Base-by-base conservation (phyloP, 2,797 vertebrate genomes). In the Philypnodon macrostomus region DNA sequence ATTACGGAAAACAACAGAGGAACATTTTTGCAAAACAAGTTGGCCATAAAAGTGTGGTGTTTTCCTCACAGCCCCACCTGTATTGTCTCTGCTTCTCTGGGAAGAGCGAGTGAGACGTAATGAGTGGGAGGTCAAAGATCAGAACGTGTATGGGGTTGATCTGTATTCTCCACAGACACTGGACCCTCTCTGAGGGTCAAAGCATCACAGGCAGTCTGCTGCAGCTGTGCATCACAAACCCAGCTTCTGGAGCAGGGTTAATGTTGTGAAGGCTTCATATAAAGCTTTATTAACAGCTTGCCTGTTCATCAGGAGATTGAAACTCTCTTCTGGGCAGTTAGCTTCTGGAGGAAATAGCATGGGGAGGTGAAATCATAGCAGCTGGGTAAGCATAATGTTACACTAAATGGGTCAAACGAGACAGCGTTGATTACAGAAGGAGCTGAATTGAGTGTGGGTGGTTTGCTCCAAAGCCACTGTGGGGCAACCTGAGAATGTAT, bases 351-450 rank as follows among this genome's bases (percentile, higher is more conserved):
- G 58, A 72, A 74, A 75, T 65, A 45, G 63, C 58, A 70, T 56
- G 44, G 57, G 58, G 69, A 70, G 58, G 58, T 63, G 70, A 69
- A 78, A 73, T 69, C 53, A 67, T 53, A 73, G 18, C 73, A 81
- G 79, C 76, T 83, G 69, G 57, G 61, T 79, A 70, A 86, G 82
- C 77, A 81, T 75, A 81, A 85, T 80, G 79, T 75, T 78, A 48
- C 61, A 65, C 64, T 67, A 70, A 84, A 86, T 84, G 80, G 77
- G 70, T 80, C 78, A 83, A 82, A 87, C 10, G 78, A 81, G 81
- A 80, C 82, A 54, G 62, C 11, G 7, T 61, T 85, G 73, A 85
- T 80, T 80, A 70, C 79, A 76, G 76, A 67, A 75, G 69, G 52
- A 79, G 62, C 53, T 36, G 30, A 54, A 63, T 36, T 4, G 38